Percentiles rank a stretch among this genome's conserved stretches.
Conservation (phyloP, 1,140 invertebrate species). For the Phocides pigmalion region DNA sequence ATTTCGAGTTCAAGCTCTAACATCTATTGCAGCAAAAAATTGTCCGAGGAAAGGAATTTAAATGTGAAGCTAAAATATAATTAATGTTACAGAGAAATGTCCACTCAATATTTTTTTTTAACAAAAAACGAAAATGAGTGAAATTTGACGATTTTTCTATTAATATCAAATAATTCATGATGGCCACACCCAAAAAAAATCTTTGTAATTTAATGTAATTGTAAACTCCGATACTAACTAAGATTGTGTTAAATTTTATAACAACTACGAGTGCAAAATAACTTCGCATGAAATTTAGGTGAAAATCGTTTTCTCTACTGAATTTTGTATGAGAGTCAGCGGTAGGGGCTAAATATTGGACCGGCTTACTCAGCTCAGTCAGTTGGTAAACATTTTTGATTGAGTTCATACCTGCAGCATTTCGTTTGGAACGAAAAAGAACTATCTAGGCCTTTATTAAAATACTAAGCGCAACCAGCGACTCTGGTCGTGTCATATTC, state of each 20-base stretch:
- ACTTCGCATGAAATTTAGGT: not conserved
- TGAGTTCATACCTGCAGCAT: conserved; percentile 47
- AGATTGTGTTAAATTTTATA: not conserved
- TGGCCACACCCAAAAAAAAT: no score
- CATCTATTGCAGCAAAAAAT: no score
- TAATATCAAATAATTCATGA: no score
- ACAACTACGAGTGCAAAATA: not conserved
- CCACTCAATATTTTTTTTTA: no score
- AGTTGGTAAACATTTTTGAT: conserved; percentile 62
- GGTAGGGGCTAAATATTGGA: conserved; percentile 56
- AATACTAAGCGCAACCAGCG: conserved; percentile 2
- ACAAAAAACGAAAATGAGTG: no score
- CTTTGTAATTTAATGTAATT: no score
- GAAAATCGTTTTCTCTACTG: not conserved
- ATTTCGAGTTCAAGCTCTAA: no score
- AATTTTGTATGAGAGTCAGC: conserved; percentile 35
- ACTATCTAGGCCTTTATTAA: conserved; percentile 22
- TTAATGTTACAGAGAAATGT: no score
- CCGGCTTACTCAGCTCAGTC: conserved; percentile 43
- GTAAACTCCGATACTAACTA: no score
- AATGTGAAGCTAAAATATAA: no score
- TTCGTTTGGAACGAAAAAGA: conserved; percentile 43
- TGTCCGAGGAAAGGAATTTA: no score
- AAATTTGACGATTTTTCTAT: no score
- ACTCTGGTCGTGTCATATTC: not conserved